Evolutionary conservation across 2,797 vertebrate species (phyloP), one percentile per base, ranked within the genome.

Genomic region (Sebastes wilsoni): DNA sequence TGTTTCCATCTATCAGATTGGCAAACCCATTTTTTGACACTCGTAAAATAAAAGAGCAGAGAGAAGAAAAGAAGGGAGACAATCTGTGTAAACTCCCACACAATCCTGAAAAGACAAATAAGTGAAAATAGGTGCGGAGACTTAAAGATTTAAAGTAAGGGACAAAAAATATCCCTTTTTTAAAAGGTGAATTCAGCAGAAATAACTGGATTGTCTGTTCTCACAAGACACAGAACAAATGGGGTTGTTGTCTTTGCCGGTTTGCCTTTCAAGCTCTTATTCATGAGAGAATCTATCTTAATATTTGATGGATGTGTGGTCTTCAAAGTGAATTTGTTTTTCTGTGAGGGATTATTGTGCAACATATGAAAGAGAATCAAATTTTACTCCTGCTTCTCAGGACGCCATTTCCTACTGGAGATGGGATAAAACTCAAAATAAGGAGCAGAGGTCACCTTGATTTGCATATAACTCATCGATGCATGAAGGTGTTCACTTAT

Each of bases 301-400:
- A 75, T 60, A 59, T 61, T 66, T 78, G 36, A 78, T 56, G 42
- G 56, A 49, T n/a, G 8, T 60, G 13, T 54, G 38, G 23, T n/a
- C 55, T 55, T 56, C 58, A 66, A 32, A 56, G 28, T 61, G 30
- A 38, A n/a, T 25, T 52, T 12, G 1, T 65, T 28, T 80, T 42
- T 58, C 65, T 79, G 52, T 18, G 25, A 72, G 52, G 32, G 60
- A 65, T 79, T 52, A 73, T 28, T 73, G 28, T 49, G 32, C 49
- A 71, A 30, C 23, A 60, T 22, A 28, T 23, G 27, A 62, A 18
- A 16, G 27, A 61, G 25, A 60, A 42, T n/a, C 13, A 42, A 6
- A 2, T 28, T 28, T 58, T 59, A 23, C 10, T 58, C 10, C 2
- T 46, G 62, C 27, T 11, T 66, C 22, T 11, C 38, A 28, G 20